These are phyloP conservation scores for Syncerus caffer DNA, from an alignment of 2,797 vertebrate species.

Conservation along the genomic window DNA sequence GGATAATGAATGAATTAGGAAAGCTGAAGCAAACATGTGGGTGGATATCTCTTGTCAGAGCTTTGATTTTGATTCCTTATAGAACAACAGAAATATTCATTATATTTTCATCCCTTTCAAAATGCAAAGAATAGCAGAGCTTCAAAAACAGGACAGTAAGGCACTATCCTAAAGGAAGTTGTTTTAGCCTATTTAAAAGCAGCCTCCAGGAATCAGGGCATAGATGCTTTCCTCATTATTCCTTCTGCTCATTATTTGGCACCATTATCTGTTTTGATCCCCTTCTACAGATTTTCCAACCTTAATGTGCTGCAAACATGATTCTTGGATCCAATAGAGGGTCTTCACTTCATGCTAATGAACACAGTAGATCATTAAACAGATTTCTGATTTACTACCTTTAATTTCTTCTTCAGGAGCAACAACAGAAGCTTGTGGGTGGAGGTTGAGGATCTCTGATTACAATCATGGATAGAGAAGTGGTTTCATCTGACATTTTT, in stretches of 20 bases:
- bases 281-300: constrained; percentile 2
- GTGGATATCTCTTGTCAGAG: constrained; percentile 48
- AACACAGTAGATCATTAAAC: constrained; percentile 20
- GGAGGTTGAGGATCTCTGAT: constrained; percentile 51
- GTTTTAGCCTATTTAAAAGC: constrained; percentile 50
- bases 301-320: background rate
- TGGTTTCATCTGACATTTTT: constrained; percentile 73
- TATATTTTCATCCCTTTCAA: constrained; percentile 57
- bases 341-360: background rate
- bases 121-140: constrained; percentile 40
- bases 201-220: constrained; percentile 33
- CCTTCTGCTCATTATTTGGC: constrained; percentile 39
- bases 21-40: constrained; percentile 54
- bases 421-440: constrained; percentile 55
- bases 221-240: constrained; percentile 27
- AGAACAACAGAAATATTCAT: constrained; percentile 58
- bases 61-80: constrained; percentile 58
- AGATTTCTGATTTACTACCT: constrained; percentile 22
- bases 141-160: background rate
- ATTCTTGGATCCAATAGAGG: background rate
- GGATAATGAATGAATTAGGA: constrained; percentile 61
- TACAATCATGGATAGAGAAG: constrained; percentile 64
- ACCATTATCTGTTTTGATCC: constrained; percentile 45
- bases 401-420: constrained; percentile 47
- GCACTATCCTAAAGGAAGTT: background rate